Percentiles rank a stretch among this genome's conserved stretches.
Conservation (phyloP, 2,888 invertebrate species). For the Mesorhabditis sp. region DNA sequence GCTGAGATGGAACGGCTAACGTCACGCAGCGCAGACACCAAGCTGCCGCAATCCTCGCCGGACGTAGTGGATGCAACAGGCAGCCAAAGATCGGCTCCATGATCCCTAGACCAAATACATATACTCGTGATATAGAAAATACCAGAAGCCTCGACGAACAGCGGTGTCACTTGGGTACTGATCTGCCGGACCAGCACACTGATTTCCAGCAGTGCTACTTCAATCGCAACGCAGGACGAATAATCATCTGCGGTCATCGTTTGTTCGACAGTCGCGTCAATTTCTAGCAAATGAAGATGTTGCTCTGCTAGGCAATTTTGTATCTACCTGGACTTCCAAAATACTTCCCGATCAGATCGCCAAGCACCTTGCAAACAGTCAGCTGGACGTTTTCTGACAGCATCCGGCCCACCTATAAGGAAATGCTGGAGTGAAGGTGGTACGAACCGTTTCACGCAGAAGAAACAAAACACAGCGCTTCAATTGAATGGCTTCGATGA, state of each 20-base stretch:
- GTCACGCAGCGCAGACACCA: slow-evolving; percentile 76
- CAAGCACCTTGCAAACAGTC: slow-evolving; percentile 83
- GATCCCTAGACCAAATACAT: slow-evolving; percentile 64
- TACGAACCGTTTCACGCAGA: slow-evolving; percentile 20
- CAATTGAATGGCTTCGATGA: slow-evolving; percentile 84
- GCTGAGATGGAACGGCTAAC: slow-evolving; percentile 87
- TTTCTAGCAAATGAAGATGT: too few species aligned
- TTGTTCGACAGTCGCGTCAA: slow-evolving; percentile 19
- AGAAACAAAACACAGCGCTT: slow-evolving; percentile 92
- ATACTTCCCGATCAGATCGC: slow-evolving; percentile 83
- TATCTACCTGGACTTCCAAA: slow-evolving; percentile 62
- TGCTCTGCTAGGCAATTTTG: too few species aligned
- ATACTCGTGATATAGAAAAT: slow-evolving; percentile 3
- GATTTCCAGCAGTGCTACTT: slow-evolving; percentile 86
- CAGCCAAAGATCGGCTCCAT: slow-evolving; percentile 78
- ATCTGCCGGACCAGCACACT: slow-evolving; percentile 82
- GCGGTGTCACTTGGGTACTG: slow-evolving; percentile 87
- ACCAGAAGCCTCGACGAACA: slow-evolving; percentile 78
- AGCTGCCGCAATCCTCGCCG: slow-evolving; percentile 86
- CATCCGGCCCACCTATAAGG: slow-evolving; percentile 74
- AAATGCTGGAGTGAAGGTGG: neutral
- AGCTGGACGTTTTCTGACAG: slow-evolving; percentile 94
- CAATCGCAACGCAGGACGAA: slow-evolving; percentile 32
- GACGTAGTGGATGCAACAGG: slow-evolving; percentile 86
- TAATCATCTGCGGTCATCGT: slow-evolving; percentile 27